phyloP scores from a whole-genome alignment of 1,140 invertebrate species.

The Bombus superbus region DNA sequence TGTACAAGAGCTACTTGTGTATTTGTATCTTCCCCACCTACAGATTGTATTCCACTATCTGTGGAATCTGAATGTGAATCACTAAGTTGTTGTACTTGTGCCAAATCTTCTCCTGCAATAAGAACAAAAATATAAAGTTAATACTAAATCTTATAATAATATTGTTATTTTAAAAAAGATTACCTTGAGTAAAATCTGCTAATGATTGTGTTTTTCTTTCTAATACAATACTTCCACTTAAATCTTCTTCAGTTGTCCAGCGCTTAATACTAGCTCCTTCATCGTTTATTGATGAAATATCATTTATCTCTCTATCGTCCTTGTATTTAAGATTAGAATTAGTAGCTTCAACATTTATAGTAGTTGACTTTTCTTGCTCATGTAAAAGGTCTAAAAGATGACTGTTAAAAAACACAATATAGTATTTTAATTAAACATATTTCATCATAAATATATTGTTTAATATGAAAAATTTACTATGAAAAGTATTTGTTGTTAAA shows the following conservation, averaged over 20 bases:
- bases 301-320: slow-evolving; percentile 68
- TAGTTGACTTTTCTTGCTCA: slow-evolving; percentile 86
- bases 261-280: slow-evolving; percentile 73
- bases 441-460: not conserved
- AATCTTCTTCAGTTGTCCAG: slow-evolving; percentile 82
- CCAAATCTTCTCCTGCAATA: slow-evolving; percentile 74
- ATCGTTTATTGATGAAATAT: slow-evolving; percentile 44
- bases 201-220: slow-evolving; percentile 79
- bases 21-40: slow-evolving; percentile 76
- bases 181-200: slow-evolving; percentile 79
- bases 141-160: not conserved
- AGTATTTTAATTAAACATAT: not conserved
- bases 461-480: not conserved
- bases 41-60: slow-evolving; percentile 82
- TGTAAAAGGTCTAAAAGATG: slow-evolving; percentile 88
- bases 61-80: slow-evolving; percentile 81
- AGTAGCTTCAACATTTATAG: slow-evolving; percentile 50
- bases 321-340: slow-evolving; percentile 67
- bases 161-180: not conserved
- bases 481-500: not conserved
- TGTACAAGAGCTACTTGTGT: slow-evolving; percentile 84
- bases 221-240: slow-evolving; percentile 75
- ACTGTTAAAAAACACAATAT: slow-evolving; percentile 61
- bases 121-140: slow-evolving; percentile 10
- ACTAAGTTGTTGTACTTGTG: slow-evolving; percentile 76